Base-by-base conservation (phyloP, 1,140 invertebrate species). In the Eufriesea mexicana region DNA sequence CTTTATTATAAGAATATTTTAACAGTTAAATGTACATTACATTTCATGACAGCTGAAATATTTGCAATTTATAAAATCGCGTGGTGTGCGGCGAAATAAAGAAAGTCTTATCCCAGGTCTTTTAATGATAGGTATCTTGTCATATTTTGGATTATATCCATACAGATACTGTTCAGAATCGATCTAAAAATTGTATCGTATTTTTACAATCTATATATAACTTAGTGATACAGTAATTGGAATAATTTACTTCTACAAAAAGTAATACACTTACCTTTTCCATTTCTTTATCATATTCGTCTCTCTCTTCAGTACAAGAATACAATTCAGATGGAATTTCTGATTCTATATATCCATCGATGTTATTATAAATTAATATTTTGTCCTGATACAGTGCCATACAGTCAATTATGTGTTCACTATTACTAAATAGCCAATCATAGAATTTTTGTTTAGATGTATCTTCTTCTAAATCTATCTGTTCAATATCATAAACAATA, bases 401-500 rank as follows among this genome's bases (percentile, higher is more conserved):
- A 9, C 7, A 2, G 0, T 95, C 73, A 95, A 95, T 91, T 95
- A 97, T 16, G 94, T 89, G 91, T 93, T 81, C 96, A 94, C 54
- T 93, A 16, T 95, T 93, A 0, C 87, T 84, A 10, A 96, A 94
- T n/a, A 95, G 93, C 98, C 98, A 98, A 93, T 98, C 97, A 72
- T 94, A 92, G 93, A 97, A 94, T 91, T 97, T 97, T 55, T 95
- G 93, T 70, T 95, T 94, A 86, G 94, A 96, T 76, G 92, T 88
- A 25, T 97, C 96, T 89, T 93, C 90, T n/a, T 97, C 96, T 89
- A 98, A 97, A 92, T 97, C 95, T n/a, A 98, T 94, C 68, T 96
- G 93, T 92, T 98, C 98, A 75, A 98, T 97, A 94, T 98, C 98
- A 91, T 98, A 97, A 2, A 98, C 95, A 8, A 99, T 96, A 51